Evolutionary conservation across 2,888 invertebrate species (phyloP).

Genomic region (Macrostomum cliftonense): DNA sequence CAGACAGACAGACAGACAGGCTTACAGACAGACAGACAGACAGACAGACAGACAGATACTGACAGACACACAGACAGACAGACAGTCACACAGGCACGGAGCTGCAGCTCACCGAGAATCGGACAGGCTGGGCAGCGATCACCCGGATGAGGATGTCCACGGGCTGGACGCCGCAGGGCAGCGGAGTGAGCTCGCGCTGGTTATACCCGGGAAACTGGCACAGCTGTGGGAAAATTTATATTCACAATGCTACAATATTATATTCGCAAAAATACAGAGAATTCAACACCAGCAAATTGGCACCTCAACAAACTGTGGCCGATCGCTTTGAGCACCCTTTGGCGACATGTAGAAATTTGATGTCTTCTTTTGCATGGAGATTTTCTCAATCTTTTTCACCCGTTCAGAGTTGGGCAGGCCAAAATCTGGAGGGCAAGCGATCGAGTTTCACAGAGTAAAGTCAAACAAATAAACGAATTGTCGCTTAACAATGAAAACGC

Average conservation of each 20-base stretch:
- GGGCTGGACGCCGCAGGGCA: slow-evolving; percentile 23
- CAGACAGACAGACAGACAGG: too few species aligned
- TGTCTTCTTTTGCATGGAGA: slow-evolving; percentile 18
- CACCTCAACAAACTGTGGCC: slow-evolving; percentile 34
- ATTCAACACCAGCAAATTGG: too few species aligned
- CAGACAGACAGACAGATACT: too few species aligned
- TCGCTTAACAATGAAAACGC: too few species aligned
- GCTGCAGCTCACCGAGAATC: slow-evolving; percentile 12
- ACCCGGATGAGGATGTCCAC: slow-evolving; percentile 24
- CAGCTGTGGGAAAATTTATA: slow-evolving; percentile 19
- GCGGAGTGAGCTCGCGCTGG: slow-evolving; percentile 22
- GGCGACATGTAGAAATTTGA: slow-evolving; percentile 9
- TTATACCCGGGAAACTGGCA: slow-evolving; percentile 32
- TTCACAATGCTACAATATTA: too few species aligned
- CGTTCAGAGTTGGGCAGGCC: slow-evolving; percentile 18
- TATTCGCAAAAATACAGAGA: too few species aligned
- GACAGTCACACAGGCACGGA: too few species aligned
- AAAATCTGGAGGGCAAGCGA: slow-evolving; percentile 13
- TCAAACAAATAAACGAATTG: too few species aligned
- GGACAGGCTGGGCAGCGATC: slow-evolving; percentile 19
- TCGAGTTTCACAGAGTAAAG: too few species aligned
- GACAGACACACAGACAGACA: too few species aligned
- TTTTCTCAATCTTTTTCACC: slow-evolving; percentile 28
- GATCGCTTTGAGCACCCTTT: slow-evolving; percentile 21
- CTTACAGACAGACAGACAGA: too few species aligned